Conservation (phyloP, 2,797 vertebrate species). For the Champsocephalus gunnari region DNA sequence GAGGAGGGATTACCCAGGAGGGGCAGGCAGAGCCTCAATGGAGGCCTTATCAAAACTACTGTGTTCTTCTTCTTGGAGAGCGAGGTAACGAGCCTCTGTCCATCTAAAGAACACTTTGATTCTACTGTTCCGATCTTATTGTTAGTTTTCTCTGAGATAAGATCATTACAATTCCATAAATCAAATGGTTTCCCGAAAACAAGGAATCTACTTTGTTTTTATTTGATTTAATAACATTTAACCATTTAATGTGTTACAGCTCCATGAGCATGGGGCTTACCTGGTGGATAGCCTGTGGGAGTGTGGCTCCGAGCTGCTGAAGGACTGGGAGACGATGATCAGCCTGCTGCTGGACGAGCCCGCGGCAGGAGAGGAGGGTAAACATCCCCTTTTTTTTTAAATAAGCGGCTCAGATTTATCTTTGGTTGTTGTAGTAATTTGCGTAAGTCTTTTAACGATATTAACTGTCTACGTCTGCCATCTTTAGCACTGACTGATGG, state of each 20-base stretch:
- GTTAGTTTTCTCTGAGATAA: background rate
- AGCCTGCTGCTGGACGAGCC: conserved; percentile 96
- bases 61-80: conserved; percentile 98
- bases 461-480: background rate
- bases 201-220: background rate
- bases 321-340: conserved; percentile 99
- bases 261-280: conserved; percentile 97
- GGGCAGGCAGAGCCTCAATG: conserved; percentile 94
- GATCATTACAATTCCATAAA: background rate
- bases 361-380: conserved; percentile 94
- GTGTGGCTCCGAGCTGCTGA: conserved; percentile 94
- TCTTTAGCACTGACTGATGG: conserved; percentile 91
- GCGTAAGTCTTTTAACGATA: background rate
- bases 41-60: conserved; percentile 95
- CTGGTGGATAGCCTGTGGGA: conserved; percentile 99
- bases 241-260: conserved; percentile 74
- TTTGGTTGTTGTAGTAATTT: too few species aligned
- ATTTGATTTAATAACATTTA: background rate
- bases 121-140: background rate
- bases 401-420: too few species aligned
- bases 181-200: background rate
- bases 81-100: conserved; percentile 84
- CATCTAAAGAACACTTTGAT: background rate
- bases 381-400: conserved; percentile 23
- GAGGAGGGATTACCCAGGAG: conserved; percentile 92